Conservation (phyloP, 2,888 invertebrate species). For the Osmoderma eremita region DNA sequence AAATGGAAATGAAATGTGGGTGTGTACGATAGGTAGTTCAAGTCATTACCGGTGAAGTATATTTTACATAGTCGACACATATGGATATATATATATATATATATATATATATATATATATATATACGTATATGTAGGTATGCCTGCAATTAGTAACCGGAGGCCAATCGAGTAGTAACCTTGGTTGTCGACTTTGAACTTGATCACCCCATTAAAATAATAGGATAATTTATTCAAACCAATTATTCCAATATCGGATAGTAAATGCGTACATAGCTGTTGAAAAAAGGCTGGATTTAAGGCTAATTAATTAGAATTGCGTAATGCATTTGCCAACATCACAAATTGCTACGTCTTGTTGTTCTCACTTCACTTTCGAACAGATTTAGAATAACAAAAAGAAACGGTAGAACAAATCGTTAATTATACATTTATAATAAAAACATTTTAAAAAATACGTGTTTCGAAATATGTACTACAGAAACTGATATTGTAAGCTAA, state of each 20-base stretch:
- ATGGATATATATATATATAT: too few relatives aligned
- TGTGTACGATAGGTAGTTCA: background rate
- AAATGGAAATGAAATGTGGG: constrained; percentile 12
- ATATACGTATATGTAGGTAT: too few relatives aligned
- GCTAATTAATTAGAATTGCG: background rate
- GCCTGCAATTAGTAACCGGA: constrained; percentile 15
- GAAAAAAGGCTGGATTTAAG: background rate
- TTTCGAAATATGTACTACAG: too few relatives aligned
- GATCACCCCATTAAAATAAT: constrained; percentile 41
- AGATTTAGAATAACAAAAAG: too few relatives aligned
- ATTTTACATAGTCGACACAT: too few relatives aligned
- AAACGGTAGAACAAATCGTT: too few relatives aligned
- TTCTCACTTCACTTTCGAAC: background rate
- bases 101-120: too few relatives aligned
- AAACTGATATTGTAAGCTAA: too few relatives aligned
- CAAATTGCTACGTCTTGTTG: background rate
- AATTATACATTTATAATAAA: too few relatives aligned
- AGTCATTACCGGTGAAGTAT: background rate
- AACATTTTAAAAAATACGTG: too few relatives aligned
- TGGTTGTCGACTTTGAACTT: constrained; percentile 44
- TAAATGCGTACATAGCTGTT: background rate
- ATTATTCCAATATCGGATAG: constrained; percentile 3
- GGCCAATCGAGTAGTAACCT: constrained; percentile 35
- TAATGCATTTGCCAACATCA: background rate
- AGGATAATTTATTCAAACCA: constrained; percentile 39